Evolutionary conservation across 2,113 vertebrate species (phyloP).

Genomic region (Rhinolophus sinicus): DNA sequence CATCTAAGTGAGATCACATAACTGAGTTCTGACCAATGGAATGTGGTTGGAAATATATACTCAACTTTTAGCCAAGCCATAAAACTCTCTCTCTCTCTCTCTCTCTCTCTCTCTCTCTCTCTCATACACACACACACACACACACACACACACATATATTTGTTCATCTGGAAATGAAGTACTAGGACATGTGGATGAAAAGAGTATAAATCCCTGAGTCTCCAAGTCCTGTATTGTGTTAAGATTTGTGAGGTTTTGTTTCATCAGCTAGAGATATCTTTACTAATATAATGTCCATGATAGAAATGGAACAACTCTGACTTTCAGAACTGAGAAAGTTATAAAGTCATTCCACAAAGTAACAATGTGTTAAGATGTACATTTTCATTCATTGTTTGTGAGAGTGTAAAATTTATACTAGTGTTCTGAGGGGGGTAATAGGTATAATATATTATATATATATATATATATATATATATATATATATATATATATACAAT

Average conservation of each 20-base stretch:
- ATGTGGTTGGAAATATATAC: not conserved
- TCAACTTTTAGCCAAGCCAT: not conserved
- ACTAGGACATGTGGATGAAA: not conserved
- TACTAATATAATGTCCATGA: not conserved
- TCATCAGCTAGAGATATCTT: not conserved
- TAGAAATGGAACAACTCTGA: slow-evolving; percentile 42
- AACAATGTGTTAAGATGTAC: not conserved
- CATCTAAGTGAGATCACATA: not conserved
- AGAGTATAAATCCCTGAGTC: not conserved
- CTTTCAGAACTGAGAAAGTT: slow-evolving; percentile 2
- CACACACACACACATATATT: not conserved
- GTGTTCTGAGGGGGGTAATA: not conserved
- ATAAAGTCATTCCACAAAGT: not conserved
- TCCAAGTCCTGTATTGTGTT: not conserved
- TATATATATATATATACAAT: too few species aligned
- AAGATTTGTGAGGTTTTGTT: not conserved
- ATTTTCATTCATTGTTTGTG: not conserved
- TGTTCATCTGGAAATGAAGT: not conserved
- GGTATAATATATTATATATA: not conserved
- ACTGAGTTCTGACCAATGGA: not conserved
- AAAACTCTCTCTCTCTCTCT: not conserved
- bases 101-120: not conserved
- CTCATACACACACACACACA: not conserved
- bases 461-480: too few species aligned
- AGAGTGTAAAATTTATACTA: not conserved